A percentile compares a stretch with the other conserved stretches of the same genome.
Conservation (phyloP, 2,888 invertebrate species). For the Calameuta pallipes region DNA sequence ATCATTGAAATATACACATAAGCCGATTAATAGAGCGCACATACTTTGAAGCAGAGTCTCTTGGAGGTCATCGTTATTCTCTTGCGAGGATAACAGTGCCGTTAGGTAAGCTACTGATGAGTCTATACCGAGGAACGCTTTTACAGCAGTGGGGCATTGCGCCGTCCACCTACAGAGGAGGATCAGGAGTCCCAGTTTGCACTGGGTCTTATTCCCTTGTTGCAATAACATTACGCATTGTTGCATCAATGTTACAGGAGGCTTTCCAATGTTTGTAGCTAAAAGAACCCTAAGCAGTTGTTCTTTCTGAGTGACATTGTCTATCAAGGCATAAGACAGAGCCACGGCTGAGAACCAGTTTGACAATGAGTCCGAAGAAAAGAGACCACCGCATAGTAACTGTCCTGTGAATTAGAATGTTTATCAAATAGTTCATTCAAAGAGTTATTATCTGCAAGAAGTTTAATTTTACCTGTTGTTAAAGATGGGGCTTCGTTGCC, state of each 20-base stretch:
- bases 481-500: slow-evolving; percentile 79
- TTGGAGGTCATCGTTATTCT: slow-evolving; percentile 90
- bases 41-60: slow-evolving; percentile 90
- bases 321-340: slow-evolving; percentile 88
- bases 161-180: slow-evolving; percentile 89
- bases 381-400: slow-evolving; percentile 91
- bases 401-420: slow-evolving; percentile 73
- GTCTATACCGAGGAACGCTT: slow-evolving; percentile 81
- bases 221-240: slow-evolving; percentile 89
- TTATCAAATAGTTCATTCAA: neutral
- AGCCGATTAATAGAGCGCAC: slow-evolving; percentile 91
- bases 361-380: slow-evolving; percentile 86
- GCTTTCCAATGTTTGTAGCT: slow-evolving; percentile 84
- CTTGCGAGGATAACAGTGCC: slow-evolving; percentile 72
- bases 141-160: slow-evolving; percentile 85
- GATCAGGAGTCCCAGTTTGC: slow-evolving; percentile 91
- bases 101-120: slow-evolving; percentile 88
- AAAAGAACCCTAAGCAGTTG: slow-evolving; percentile 91
- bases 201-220: slow-evolving; percentile 83
- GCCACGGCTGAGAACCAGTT: slow-evolving; percentile 97
- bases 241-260: slow-evolving; percentile 89
- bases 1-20: slow-evolving; percentile 91
- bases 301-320: slow-evolving; percentile 88
- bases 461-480: slow-evolving; percentile 68
- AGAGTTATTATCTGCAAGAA: neutral